phyloP scores from a whole-genome alignment of 1,140 invertebrate genomes.

The Hyles vespertilio region DNA sequence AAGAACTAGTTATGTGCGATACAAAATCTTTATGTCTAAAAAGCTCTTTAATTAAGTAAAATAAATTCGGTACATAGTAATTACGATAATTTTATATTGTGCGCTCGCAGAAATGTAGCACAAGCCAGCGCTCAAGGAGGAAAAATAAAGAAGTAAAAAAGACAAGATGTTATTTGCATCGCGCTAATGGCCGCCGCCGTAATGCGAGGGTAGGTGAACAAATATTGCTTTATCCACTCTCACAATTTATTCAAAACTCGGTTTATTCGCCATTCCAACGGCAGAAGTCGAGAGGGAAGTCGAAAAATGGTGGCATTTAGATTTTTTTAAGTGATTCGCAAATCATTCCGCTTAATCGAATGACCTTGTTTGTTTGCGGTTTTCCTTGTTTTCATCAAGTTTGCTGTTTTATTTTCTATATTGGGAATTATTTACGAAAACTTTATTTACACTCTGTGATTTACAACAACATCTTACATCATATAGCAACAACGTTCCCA shows the following conservation, averaged over 20 bases:
- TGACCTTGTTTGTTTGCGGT: conserved; percentile 53
- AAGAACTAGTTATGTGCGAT: no score
- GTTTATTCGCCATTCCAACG: conserved; percentile 63
- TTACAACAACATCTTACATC: no score
- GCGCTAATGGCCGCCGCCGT: conserved; percentile 69
- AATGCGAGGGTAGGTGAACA: conserved; percentile 73
- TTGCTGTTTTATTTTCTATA: conserved; percentile 16
- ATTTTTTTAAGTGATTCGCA: conserved; percentile 63
- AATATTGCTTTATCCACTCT: conserved; percentile 74
- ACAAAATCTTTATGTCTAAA: no score
- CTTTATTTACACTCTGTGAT: no score
- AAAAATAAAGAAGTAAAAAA: conserved; percentile 73
- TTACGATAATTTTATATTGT: neutral
- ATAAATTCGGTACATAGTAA: no score
- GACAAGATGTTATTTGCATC: conserved; percentile 75
- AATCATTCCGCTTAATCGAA: conserved; percentile 69
- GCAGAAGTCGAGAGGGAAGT: conserved; percentile 52
- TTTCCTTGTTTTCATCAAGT: conserved; percentile 37
- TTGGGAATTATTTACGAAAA: neutral
- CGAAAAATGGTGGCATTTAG: conserved; percentile 57
- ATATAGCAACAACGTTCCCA: conserved; percentile 10
- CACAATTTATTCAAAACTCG: conserved; percentile 71
- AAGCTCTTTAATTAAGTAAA: no score
- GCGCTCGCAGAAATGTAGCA: conserved; percentile 34
- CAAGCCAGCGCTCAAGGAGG: conserved; percentile 44